phyloP scores from a whole-genome alignment of 2,888 invertebrate species.

The Clostera curtula region DNA sequence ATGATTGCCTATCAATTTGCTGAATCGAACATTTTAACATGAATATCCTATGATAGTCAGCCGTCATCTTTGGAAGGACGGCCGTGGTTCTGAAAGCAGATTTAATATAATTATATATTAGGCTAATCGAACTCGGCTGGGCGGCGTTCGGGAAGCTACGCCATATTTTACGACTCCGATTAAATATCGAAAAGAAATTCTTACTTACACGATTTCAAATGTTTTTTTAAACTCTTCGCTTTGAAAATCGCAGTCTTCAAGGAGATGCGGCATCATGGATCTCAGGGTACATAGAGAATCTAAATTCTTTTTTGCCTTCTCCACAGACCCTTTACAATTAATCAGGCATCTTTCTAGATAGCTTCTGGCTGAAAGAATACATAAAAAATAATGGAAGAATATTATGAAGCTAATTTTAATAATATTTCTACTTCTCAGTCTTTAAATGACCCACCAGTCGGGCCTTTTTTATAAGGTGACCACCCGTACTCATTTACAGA shows the following conservation, averaged over 20 bases:
- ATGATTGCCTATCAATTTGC: not conserved
- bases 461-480: no score
- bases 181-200: not conserved
- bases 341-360: not conserved
- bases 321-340: conserved; percentile 1
- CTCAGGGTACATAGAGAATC: not conserved
- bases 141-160: no score
- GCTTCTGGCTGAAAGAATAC: not conserved
- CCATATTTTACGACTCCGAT: no score
- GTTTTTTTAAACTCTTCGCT: not conserved
- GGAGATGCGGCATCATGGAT: not conserved
- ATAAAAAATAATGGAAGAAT: no score
- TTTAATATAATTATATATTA: no score
- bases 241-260: not conserved
- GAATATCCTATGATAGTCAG: not conserved
- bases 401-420: no score
- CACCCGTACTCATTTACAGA: no score
- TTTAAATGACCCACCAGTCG: no score
- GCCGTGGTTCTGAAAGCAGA: not conserved
- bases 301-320: conserved; percentile 6
- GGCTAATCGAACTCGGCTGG: no score
- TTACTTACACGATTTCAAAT: not conserved
- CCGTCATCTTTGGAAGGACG: not conserved
- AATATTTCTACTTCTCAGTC: no score
- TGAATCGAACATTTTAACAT: not conserved